Conservation (phyloP, 2,888 invertebrate species). For the Fragum fragum region DNA sequence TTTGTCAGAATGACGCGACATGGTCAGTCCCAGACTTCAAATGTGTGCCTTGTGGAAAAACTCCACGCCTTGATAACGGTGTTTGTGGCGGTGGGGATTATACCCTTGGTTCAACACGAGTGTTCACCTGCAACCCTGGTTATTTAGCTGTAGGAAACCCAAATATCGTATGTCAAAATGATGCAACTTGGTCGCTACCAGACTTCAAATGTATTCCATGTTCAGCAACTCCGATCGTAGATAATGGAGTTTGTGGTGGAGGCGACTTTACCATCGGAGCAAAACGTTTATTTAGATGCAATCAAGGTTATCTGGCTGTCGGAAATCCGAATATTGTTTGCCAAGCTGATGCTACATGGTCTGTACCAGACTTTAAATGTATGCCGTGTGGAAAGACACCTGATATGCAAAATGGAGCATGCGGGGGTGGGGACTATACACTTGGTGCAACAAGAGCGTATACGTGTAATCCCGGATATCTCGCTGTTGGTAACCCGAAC, state of each 20-base stretch:
- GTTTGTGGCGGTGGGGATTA: conserved; percentile 32
- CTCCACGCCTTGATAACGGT: conserved; percentile 35
- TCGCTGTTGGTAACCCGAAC: conserved; percentile 34
- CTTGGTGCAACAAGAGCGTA: conserved; percentile 30
- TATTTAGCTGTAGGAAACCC: conserved; percentile 41
- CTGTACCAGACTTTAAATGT: conserved; percentile 35
- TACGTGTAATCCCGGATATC: conserved; percentile 48
- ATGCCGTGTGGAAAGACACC: conserved; percentile 42
- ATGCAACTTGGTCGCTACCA: conserved; percentile 39
- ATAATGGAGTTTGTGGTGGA: conserved; percentile 39
- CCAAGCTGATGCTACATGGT: conserved; percentile 32
- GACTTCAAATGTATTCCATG: conserved; percentile 48
- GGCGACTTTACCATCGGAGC: conserved; percentile 38
- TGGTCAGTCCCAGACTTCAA: conserved; percentile 18
- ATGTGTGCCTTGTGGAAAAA: conserved; percentile 45
- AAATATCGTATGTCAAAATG: conserved; percentile 32
- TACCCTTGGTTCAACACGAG: conserved; percentile 26
- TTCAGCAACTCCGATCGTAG: conserved; percentile 27
- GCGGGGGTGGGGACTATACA: conserved; percentile 14
- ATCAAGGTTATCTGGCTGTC: conserved; percentile 38
- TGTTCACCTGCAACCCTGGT: conserved; percentile 36
- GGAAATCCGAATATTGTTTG: conserved; percentile 48
- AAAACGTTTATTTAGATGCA: conserved; percentile 28
- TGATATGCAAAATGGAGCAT: neutral
- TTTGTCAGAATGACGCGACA: conserved; percentile 18